A percentile compares a stretch with the other conserved stretches of the same genome.
phyloP scores from a whole-genome alignment of 2,888 invertebrate genomes.

The Drosophila prostipennis region DNA sequence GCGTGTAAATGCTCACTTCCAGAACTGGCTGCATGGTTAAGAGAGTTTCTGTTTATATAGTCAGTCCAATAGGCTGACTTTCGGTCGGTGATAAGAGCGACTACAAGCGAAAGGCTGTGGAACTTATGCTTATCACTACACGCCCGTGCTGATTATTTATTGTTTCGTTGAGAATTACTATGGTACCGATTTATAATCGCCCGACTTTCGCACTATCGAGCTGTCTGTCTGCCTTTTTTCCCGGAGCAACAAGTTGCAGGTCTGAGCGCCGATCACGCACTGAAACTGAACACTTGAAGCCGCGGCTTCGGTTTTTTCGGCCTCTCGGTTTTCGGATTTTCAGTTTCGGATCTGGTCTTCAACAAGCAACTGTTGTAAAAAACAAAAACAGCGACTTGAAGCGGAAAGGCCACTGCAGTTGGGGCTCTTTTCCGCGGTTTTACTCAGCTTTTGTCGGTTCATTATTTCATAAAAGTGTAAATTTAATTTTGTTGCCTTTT shows the following conservation, averaged over 20 bases:
- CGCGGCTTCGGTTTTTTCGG: conserved; percentile 32
- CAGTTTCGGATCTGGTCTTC: conserved; percentile 30
- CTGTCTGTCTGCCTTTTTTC: conserved; percentile 31
- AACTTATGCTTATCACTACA: conserved; percentile 19
- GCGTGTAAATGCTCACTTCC: conserved; percentile 67
- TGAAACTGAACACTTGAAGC: conserved; percentile 63
- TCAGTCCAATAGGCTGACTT: conserved; percentile 3
- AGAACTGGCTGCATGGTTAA: conserved; percentile 62
- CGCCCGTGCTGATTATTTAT: conserved; percentile 8
- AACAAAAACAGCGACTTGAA: conserved; percentile 9
- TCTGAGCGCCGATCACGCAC: conserved; percentile 73
- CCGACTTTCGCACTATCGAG: conserved; percentile 18
- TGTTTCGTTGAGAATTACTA: conserved; percentile 1
- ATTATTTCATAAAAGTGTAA: conserved; percentile 58
- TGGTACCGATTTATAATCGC: conserved; percentile 4
- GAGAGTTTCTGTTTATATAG: conserved; percentile 39
- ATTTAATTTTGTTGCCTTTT: conserved; percentile 30
- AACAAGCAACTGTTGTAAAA: conserved; percentile 41
- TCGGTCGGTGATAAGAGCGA: conserved; percentile 8
- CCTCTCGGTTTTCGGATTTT: conserved; percentile 34
- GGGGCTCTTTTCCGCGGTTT: conserved; percentile 31
- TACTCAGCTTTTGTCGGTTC: conserved; percentile 46
- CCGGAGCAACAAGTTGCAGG: conserved; percentile 59
- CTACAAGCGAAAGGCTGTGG: conserved; percentile 12
- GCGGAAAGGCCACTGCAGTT: conserved; percentile 33